Evolutionary conservation across 2,797 vertebrate species (phyloP).

Genomic region (Sebastes vulpes): DNA sequence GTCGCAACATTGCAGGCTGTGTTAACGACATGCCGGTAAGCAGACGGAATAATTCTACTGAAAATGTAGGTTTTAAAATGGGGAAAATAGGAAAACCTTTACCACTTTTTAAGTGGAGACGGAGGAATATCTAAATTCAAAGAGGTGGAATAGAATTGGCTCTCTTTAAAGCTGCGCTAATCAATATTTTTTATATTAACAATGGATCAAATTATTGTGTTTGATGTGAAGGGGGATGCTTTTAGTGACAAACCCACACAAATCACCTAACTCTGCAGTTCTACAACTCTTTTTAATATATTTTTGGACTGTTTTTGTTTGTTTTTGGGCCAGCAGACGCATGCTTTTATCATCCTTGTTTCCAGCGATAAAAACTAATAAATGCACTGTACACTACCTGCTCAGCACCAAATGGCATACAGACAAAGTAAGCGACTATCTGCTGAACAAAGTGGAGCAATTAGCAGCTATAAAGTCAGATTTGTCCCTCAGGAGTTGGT

Average conservation of each 20-base stretch:
- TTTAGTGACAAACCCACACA: neutral
- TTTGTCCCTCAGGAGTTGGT: neutral
- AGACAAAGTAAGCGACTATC: neutral
- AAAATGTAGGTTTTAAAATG: constrained; percentile 11
- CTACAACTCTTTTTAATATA: neutral
- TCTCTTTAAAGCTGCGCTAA: neutral
- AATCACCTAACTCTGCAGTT: neutral
- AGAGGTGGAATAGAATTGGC: fast-evolving
- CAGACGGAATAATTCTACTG: neutral
- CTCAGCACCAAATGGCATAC: neutral
- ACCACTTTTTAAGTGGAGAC: neutral
- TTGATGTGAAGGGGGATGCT: neutral
- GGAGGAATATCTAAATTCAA: neutral
- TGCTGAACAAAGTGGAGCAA: neutral
- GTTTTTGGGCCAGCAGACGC: neutral
- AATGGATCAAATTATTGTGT: neutral
- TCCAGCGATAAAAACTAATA: neutral
- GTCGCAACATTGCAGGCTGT: constrained; percentile 12
- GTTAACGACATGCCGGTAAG: neutral
- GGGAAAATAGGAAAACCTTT: neutral
- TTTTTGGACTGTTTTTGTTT: neutral
- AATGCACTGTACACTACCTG: neutral
- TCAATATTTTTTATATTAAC: neutral
- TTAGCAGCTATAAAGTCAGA: neutral
- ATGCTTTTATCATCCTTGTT: neutral